Base-by-base conservation (phyloP, 2,113 vertebrate genomes). In the Aramus guarauna region DNA sequence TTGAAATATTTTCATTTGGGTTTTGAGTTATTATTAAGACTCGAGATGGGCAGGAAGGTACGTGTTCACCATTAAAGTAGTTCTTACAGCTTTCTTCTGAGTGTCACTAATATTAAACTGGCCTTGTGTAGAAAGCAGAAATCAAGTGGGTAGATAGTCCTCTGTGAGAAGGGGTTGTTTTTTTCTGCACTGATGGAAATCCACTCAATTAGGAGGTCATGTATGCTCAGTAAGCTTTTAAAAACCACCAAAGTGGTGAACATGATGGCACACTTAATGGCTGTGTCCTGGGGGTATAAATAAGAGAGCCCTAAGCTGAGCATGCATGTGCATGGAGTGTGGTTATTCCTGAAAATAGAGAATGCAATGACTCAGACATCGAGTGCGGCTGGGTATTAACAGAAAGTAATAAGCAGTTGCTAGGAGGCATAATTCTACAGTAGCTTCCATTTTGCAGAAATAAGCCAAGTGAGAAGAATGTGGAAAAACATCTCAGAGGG, bases 401-500 rank as follows among this genome's bases (percentile, higher is more conserved):
- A 59, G 66, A 75, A 89, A 53, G 41, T 26, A 69, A 64, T 85
- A 72, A 95, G 88, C 55, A 87, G 92, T 94, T 97, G 83, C 88
- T 95, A 93, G 83, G 92, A 92, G 71, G 86, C 69, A 72, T 71
- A 95, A 55, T 76, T 91, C 77, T 69, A 36, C 2, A 9, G 58
- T 21, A 76, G 66, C 58, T 95, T 91, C 37, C 64, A 74, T 79
- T 86, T 86, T 52, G 69, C 62, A 75, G 92, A 67, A 92, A 76
- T 91, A 85, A 94, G 73, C 36, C 55, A 30, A 91, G 62, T 73
- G 27, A n/a, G 80, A 79, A 43, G 58, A 62, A 76, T 17, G 24
- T 66, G 80, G 76, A 75, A 85, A 82, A 15, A 32, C 21, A 14
- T 30, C 11, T 52, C 4, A 9, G 43, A 17, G 26, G 34, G 37